phyloP scores from a whole-genome alignment of 2,113 vertebrate genomes.

The Noturus placidus region DNA sequence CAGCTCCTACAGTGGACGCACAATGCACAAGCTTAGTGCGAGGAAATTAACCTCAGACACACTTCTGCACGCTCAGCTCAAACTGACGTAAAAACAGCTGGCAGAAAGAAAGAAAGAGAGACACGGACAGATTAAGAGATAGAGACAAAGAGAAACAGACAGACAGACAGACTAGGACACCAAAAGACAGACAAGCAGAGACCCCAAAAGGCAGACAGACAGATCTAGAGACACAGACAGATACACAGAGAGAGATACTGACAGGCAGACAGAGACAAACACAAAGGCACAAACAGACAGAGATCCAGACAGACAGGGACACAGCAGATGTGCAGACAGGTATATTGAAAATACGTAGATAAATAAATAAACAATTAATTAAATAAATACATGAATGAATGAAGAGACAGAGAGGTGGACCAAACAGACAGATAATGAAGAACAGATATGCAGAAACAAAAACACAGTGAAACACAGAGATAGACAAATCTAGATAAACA shows the following conservation, averaged over 20 bases:
- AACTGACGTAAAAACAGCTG: background rate
- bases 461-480: background rate
- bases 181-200: background rate
- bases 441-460: too few relatives aligned
- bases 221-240: background rate
- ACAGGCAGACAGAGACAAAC: background rate
- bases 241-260: background rate
- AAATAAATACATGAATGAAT: background rate
- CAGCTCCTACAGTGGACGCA: slow-evolving; percentile 77
- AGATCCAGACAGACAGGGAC: too few relatives aligned
- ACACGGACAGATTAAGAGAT: background rate
- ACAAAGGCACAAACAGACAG: too few relatives aligned
- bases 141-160: too few relatives aligned
- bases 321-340: background rate
- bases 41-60: background rate
- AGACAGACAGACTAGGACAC: background rate
- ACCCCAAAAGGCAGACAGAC: background rate
- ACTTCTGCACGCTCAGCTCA: background rate
- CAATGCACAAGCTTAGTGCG: background rate
- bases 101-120: background rate
- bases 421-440: background rate
- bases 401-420: background rate
- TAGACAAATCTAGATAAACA: background rate
- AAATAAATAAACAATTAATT: background rate
- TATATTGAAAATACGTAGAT: background rate